These are phyloP conservation scores for Heliconius eleuchia DNA, from an alignment of 1,140 invertebrate species.

Conservation along the genomic window DNA sequence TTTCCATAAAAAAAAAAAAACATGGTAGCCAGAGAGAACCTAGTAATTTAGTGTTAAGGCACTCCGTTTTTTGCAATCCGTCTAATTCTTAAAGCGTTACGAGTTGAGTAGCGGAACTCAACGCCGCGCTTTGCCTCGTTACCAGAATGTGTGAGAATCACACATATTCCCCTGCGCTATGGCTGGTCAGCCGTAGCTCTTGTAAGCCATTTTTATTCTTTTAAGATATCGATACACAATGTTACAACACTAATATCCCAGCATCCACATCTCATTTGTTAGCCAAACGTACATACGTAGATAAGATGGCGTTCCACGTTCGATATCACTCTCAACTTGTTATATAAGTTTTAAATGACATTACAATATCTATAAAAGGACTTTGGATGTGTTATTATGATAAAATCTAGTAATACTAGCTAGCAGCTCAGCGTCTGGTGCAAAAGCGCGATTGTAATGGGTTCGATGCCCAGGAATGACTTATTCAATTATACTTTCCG, in stretches of 20 bases:
- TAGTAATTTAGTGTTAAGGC: no score
- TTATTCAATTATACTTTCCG: neutral
- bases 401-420: neutral
- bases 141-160: no score
- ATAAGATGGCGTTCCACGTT: constrained; percentile 8
- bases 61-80: no score
- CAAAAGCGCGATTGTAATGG: neutral
- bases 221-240: neutral
- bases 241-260: neutral
- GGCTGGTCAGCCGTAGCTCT: no score
- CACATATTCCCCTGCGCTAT: no score
- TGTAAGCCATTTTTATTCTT: neutral
- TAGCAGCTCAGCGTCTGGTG: neutral
- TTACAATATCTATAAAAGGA: neutral
- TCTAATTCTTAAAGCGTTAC: no score
- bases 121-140: no score
- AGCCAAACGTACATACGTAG: constrained; percentile 2
- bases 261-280: constrained; percentile 10
- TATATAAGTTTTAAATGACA: neutral
- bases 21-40: no score
- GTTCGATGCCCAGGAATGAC: neutral
- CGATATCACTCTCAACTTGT: neutral
- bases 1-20: no score
- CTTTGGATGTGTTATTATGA: neutral
- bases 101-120: no score